phyloP scores from a whole-genome alignment of 2,797 vertebrate genomes.

The Hydrolagus colliei region DNA sequence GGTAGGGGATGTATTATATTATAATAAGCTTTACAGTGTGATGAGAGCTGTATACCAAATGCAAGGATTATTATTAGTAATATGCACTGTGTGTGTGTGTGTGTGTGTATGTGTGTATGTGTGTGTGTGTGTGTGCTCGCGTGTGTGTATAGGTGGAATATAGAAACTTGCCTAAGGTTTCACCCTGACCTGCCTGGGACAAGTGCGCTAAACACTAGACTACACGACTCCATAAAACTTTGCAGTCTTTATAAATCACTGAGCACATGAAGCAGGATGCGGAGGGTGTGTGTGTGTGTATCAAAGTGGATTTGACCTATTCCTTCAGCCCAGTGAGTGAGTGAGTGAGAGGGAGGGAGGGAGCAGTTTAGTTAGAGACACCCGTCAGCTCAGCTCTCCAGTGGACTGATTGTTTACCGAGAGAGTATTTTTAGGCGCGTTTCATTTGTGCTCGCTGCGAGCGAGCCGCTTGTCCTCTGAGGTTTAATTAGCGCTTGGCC shows the following conservation, averaged over 20 bases:
- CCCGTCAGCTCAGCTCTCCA: not conserved
- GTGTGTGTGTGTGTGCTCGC: no score
- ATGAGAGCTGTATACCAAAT: no score
- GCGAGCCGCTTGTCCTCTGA: conserved; percentile 4
- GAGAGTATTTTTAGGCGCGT: conserved; percentile 27
- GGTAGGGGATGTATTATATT: no score
- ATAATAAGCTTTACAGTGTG: no score
- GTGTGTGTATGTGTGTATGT: no score
- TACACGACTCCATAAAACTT: not conserved
- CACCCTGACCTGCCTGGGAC: no score
- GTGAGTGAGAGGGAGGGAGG: no score
- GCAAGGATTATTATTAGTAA: no score
- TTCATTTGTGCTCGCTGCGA: conserved; percentile 12
- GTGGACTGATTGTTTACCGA: conserved; percentile 21
- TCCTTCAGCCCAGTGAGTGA: not conserved
- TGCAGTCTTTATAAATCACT: no score
- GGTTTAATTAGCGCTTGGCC: conserved; percentile 24
- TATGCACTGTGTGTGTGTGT: no score
- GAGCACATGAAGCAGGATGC: no score
- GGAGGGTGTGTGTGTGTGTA: not conserved
- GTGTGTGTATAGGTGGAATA: not conserved
- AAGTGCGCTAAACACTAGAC: no score
- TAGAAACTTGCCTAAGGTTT: not conserved
- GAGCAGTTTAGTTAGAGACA: not conserved
- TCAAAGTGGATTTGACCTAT: not conserved